Conservation (phyloP, 2,113 vertebrate genomes). For the Urocitellus parryii region DNA sequence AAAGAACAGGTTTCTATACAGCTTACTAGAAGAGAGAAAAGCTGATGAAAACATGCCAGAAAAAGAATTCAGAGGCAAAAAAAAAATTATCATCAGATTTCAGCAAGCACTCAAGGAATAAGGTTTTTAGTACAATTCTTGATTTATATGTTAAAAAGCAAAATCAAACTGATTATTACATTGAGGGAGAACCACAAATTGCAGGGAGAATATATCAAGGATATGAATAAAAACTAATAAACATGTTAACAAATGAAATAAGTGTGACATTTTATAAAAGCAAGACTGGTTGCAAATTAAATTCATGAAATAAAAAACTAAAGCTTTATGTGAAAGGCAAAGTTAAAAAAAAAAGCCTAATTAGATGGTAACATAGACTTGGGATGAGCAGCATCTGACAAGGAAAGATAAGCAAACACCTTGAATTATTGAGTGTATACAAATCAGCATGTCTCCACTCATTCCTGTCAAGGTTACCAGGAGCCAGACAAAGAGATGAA, state of each 20-base stretch:
- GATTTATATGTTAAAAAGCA: constrained; percentile 55
- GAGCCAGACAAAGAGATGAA: constrained; percentile 83
- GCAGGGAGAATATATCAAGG: constrained; percentile 5
- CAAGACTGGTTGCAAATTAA: constrained; percentile 67
- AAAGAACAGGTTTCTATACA: neutral
- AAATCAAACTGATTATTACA: constrained; percentile 57
- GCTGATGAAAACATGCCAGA: constrained; percentile 19
- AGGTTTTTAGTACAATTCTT: neutral
- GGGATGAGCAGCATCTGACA: constrained; percentile 82
- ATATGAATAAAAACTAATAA: constrained; percentile 61
- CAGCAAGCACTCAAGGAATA: constrained; percentile 8
- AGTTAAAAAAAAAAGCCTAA: constrained; percentile 77
- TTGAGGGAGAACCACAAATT: neutral
- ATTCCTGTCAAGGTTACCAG: constrained; percentile 80
- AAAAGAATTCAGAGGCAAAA: constrained; percentile 33
- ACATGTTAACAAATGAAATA: constrained; percentile 70
- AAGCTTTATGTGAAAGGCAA: constrained; percentile 68
- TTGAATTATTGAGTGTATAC: constrained; percentile 85
- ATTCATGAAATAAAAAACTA: constrained; percentile 67
- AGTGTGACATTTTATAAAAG: constrained; percentile 67
- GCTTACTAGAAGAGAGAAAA: neutral
- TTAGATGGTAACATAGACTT: constrained; percentile 80
- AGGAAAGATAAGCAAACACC: constrained; percentile 85
- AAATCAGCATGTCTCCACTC: constrained; percentile 82
- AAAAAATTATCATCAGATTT: constrained; percentile 10